Base-by-base conservation (phyloP, 1,140 invertebrate genomes). In the Panagrolaimus sp. region DNA sequence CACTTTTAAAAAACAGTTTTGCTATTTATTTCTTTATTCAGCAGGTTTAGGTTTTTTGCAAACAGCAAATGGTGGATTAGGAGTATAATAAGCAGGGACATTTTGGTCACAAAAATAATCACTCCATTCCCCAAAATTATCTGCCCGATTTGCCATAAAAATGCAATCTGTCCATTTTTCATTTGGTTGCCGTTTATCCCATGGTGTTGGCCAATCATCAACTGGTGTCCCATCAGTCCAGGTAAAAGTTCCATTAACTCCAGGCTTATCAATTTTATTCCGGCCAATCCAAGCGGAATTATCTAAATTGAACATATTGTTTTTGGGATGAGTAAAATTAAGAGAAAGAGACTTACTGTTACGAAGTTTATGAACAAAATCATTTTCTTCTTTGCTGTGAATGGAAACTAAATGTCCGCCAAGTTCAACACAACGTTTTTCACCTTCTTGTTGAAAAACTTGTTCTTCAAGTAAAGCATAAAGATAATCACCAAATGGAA, bases 321-420 rank as follows among this genome's bases (percentile, higher is more conserved):
- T 52, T 52, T n/a, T n/a, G n/a, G n/a, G n/a, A n/a, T n/a, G n/a
- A 52, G 24, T 10, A 52, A 52, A 52, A 17, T 52, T 10, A 52
- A 21, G 10, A 17, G 47, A 2, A 52, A 15, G 24, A 52, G 26
- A 52, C 48, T 52, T 10, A 52, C 48, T 52, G 1, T 10, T 24
- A 10, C 48, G 48, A 52, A 52, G 48, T 52, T 52, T 52, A 52
- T 52, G 48, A 1, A 52, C 14, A 14, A 52, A 52, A n/a, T 52
- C 26, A 52, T 4, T 10, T 15, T 52, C 48, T 8, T 8, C 48
- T 0, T 2, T 9, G 10, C 10, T 52, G 48, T 52, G 48, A 52
- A 52, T 52, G 5, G 48, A 52, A 52, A 14, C 48, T 24, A 52
- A 14, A 52, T 52, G 48, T 8, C 48, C 48, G 3, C 48, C 48